Base-by-base conservation (phyloP, 2,113 vertebrate species). In the Osmerus mordax region DNA sequence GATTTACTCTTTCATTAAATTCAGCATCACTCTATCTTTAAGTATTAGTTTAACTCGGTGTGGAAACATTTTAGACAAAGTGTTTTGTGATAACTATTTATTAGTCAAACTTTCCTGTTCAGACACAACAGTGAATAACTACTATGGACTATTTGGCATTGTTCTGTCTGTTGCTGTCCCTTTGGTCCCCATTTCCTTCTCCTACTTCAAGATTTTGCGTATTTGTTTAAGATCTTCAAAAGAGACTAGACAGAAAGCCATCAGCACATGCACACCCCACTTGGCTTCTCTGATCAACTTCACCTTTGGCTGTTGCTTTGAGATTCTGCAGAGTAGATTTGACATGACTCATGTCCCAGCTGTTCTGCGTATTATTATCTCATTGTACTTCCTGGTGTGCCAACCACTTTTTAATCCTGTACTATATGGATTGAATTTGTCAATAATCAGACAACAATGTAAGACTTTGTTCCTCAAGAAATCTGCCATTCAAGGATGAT, bases 71-170 rank as follows among this genome's bases (percentile, higher is more conserved):
- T 68, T 86, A 13, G 65, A 78, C n/a, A 86, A 84, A 64, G 69
- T 86, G 1, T 83, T 55, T 28, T 86, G 84, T 64, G 71, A 78
- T 47, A 80, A 86, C 55, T 84, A 78, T 63, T 67, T 74, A 64
- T 59, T 86, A 15, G 65, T 78, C 18, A 82, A 80, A 72, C 52
- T 78, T 23, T 71, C 82, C 18, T 86, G 84, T 70, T 71, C 67
- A 15, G 73, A 74, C 25, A 75, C 75, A 2, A 76, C 13, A 52
- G 29, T 70, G 16, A 75, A 74, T 52, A 82, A 81, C 64, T 78
- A 79, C 14, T 70, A 65, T 54, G 79, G 78, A 28, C 53, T 78
- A 1, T 29, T 68, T 3, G 65, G 65, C 14, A 28, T 53, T 12
- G 19, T 76, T 16, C 1, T 79, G 4, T 25, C 36, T 3, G 82